Conservation (phyloP, 2,113 vertebrate species). For the Eudyptes chrysolophus region DNA sequence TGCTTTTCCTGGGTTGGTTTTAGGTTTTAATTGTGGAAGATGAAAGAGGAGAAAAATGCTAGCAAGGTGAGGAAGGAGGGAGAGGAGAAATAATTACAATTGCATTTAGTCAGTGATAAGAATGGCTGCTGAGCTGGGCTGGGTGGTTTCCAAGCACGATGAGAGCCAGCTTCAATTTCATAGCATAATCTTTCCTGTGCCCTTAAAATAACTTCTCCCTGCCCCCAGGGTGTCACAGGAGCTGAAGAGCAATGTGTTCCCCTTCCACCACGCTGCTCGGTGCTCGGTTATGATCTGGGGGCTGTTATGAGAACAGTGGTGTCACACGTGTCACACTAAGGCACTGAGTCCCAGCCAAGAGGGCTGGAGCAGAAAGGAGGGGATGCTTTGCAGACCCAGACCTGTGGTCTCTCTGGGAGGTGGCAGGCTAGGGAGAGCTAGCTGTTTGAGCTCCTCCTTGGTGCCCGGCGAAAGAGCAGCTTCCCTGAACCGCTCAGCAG, state of each 20-base stretch:
- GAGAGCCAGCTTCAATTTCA: constrained; percentile 37
- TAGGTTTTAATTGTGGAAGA: neutral
- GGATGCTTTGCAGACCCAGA: neutral
- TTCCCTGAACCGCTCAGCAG: neutral
- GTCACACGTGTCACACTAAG: rapidly evolving
- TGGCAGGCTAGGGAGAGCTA: neutral
- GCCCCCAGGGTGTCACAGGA: neutral
- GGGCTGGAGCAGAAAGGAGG: neutral
- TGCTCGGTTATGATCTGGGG: neutral
- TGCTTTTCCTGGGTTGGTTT: neutral
- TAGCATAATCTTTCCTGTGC: neutral
- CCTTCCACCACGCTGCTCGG: neutral
- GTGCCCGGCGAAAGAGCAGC: neutral
- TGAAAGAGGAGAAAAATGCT: constrained; percentile 19
- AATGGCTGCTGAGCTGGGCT: constrained; percentile 36
- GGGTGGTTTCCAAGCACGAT: constrained; percentile 7
- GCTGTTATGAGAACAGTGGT: rapidly evolving
- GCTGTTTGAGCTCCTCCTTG: neutral
- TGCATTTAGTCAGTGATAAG: constrained; percentile 33
- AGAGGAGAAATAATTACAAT: constrained; percentile 7
- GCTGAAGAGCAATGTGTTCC: neutral
- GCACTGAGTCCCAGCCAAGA: no score
- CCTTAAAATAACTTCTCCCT: constrained; percentile 60
- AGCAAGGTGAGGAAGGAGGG: neutral
- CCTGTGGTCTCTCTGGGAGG: neutral